Evolutionary conservation across 2,797 vertebrate genomes (phyloP).

Genomic region (Avahi laniger): DNA sequence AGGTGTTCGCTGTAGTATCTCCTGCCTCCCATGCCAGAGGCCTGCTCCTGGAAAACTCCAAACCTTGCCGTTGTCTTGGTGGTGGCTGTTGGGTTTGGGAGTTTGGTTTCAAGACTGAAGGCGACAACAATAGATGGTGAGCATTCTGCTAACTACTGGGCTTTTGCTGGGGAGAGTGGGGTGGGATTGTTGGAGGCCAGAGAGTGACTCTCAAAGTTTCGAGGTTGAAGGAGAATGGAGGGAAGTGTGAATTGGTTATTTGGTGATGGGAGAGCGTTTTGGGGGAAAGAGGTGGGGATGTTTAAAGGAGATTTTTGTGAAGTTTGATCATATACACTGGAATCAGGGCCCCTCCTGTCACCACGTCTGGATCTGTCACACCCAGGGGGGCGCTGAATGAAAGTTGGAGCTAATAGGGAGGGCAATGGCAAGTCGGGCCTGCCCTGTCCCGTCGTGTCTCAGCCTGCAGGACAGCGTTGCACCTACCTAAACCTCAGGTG

Average conservation of each 20-base stretch:
- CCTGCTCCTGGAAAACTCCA: not conserved
- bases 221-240: not conserved
- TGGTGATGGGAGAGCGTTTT: not conserved
- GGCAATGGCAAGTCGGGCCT: not conserved
- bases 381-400: not conserved
- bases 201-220: not conserved
- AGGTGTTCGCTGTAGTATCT: not conserved
- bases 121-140: not conserved
- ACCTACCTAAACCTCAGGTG: fast-evolving
- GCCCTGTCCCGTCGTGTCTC: not conserved
- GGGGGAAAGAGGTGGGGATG: not conserved
- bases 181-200: not conserved
- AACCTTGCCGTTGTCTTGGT: not conserved
- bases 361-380: not conserved
- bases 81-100: not conserved
- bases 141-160: not conserved
- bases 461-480: not conserved
- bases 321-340: not conserved
- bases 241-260: not conserved
- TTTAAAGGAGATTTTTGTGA: not conserved
- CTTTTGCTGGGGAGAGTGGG: not conserved
- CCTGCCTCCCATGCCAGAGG: not conserved
- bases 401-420: not conserved
- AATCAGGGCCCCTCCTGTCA: not conserved
- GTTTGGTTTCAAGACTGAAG: not conserved